phyloP scores from a whole-genome alignment of 2,888 invertebrate species.

The Spilosoma lubricipeda region DNA sequence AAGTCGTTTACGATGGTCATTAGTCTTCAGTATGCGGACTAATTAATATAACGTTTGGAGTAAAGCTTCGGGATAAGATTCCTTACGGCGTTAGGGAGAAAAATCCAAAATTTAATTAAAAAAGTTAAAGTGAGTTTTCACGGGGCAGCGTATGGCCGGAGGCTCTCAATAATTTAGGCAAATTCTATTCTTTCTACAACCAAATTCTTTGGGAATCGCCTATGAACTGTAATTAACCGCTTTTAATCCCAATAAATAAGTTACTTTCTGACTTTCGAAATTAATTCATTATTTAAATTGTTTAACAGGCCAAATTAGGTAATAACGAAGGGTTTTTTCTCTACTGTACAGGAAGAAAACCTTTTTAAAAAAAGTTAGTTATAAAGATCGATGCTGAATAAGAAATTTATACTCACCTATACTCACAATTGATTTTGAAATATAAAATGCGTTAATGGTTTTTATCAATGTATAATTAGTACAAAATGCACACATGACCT shows the following conservation, averaged over 20 bases:
- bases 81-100: constrained; percentile 68
- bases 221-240: constrained; percentile 62
- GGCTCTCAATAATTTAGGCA: constrained; percentile 77
- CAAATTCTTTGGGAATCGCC: constrained; percentile 61
- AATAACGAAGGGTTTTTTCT: constrained; percentile 5
- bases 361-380: no score
- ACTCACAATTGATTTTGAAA: no score
- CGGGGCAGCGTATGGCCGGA: constrained; percentile 75
- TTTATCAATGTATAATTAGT: no score
- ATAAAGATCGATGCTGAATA: no score
- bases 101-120: constrained; percentile 85
- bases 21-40: constrained; percentile 74
- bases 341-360: neutral
- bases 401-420: no score
- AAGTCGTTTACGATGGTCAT: constrained; percentile 77
- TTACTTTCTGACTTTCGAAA: constrained; percentile 39
- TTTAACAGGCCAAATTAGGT: constrained; percentile 2
- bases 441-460: no score
- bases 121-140: constrained; percentile 86
- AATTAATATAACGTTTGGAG: constrained; percentile 84
- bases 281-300: constrained; percentile 23
- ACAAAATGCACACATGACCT: neutral
- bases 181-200: constrained; percentile 74
- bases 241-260: constrained; percentile 49
- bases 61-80: constrained; percentile 77